Base-by-base conservation (phyloP, 2,113 vertebrate genomes). In the Scalopus aquaticus region DNA sequence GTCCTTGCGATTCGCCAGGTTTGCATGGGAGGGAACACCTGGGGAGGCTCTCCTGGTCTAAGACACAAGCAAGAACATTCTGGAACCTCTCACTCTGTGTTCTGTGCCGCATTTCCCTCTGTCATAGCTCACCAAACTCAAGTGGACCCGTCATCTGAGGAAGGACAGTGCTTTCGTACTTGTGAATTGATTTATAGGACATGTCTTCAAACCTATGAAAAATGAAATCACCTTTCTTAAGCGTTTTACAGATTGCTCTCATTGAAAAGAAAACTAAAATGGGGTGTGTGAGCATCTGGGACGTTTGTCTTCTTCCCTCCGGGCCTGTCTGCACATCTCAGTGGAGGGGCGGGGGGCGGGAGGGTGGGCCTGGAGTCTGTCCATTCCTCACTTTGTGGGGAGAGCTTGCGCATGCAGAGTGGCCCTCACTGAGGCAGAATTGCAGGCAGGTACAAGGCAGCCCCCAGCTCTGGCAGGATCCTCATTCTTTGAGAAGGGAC, bases 231-330 rank as follows among this genome's bases (percentile, higher is more conserved):
- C 2, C 3, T 49, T 35, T 16, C 19, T 37, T 15, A 39, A 58
- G 69, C 9, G 0, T 76, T 24, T 37, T 79, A 12, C 6, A 32
- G n/a, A 35, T 15, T 22, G 49, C n/a, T 49, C 12, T 76, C 5
- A 0, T 8, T 16, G 60, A 42, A 19, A 78, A 78, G 58, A 28
- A 24, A 4, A 49, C 28, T 2, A 3, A 42, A 32, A 2, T 6
- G 0, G 0, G 3, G 4, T 0, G 54, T 42, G 28, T 3, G 37
- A 9, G 42, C 7, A 0, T 8, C 39, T 30, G 49, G 20, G 24
- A 5, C 1, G 0, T n/a, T 10, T 19, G 0, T 30, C 32, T 2
- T 46, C 6, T 1, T 62, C 19, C 26, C 7, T 17, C 19, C 10
- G 3, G 22, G 39, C 32, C 77, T 88, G 77, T 60, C 62, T 65